Conservation (phyloP, 1,140 invertebrate genomes). For the Andrena cerasifolii region DNA sequence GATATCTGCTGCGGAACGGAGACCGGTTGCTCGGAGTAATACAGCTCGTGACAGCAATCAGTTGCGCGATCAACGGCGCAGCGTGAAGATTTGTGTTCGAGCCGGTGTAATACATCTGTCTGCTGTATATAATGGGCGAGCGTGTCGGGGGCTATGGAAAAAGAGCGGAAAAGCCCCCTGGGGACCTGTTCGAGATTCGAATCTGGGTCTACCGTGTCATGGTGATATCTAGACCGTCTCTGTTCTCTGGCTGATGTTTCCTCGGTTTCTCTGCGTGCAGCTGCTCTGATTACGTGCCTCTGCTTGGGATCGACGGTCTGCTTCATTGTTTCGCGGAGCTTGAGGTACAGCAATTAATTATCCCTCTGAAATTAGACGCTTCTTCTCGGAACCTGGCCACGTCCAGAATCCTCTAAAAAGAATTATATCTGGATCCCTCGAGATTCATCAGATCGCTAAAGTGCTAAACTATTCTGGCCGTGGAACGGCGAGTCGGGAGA, state of each 20-base stretch:
- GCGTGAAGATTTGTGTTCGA: constrained; percentile 26
- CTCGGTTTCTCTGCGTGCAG: background rate
- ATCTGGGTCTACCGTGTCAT: constrained; percentile 31
- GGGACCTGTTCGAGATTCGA: constrained; percentile 41
- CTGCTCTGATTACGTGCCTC: background rate
- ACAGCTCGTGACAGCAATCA: constrained; percentile 41
- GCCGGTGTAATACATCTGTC: constrained; percentile 32
- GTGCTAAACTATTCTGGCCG: too few species aligned
- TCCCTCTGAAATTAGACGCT: too few species aligned
- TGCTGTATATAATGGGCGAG: constrained; percentile 3
- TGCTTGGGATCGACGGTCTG: too few species aligned
- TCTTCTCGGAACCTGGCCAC: too few species aligned
- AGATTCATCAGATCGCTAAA: too few species aligned
- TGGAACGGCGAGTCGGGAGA: constrained; percentile 7
- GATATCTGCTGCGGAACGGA: too few species aligned
- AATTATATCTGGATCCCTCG: too few species aligned
- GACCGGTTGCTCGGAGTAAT: constrained; percentile 18
- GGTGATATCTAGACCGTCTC: background rate
- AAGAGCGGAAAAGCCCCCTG: constrained; percentile 32
- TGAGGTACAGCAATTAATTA: too few species aligned
- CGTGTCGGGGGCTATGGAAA: constrained; percentile 15
- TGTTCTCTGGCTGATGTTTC: background rate
- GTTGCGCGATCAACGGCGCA: constrained; percentile 32
- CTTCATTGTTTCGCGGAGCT: too few species aligned
- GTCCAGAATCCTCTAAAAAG: too few species aligned